Percentiles rank a stretch among this genome's conserved stretches.
Conservation (phyloP, 2,888 invertebrate genomes). For the Plemyria rubiginata region DNA sequence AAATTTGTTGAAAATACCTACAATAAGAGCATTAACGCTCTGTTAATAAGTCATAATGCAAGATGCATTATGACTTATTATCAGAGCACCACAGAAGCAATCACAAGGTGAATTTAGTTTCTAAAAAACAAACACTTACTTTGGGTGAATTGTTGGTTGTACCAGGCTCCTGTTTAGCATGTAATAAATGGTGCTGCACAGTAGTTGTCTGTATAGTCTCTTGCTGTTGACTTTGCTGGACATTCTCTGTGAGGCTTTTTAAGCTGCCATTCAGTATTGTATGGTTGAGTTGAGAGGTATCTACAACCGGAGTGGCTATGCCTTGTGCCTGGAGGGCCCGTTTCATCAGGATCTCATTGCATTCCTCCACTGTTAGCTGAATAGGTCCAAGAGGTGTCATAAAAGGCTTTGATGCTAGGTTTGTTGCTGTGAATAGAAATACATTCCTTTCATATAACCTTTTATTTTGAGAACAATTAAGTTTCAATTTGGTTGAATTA, state of each 20-base stretch:
- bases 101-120: not conserved
- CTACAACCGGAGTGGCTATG: conserved; percentile 79
- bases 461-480: not conserved
- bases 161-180: conserved; percentile 85
- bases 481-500: too few relatives aligned
- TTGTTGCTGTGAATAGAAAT: conserved; percentile 60
- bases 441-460: not conserved
- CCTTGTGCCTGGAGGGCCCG: conserved; percentile 88
- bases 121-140: conserved; percentile 56
- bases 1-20: too few relatives aligned
- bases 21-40: too few relatives aligned
- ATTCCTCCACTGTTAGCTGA: conserved; percentile 90
- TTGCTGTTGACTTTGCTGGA: conserved; percentile 61
- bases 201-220: conserved; percentile 67
- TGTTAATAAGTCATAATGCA: too few relatives aligned
- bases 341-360: conserved; percentile 91
- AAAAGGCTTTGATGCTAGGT: conserved; percentile 85
- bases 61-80: too few relatives aligned
- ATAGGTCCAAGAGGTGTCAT: conserved; percentile 90
- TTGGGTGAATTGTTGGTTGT: conserved; percentile 84
- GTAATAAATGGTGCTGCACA: conserved; percentile 78
- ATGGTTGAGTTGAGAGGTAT: conserved; percentile 77
- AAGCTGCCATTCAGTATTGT: conserved; percentile 73
- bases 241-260: conserved; percentile 70
- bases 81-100: too few relatives aligned